Conservation (phyloP, 2,888 invertebrate species). For the Andrena bucephala region DNA sequence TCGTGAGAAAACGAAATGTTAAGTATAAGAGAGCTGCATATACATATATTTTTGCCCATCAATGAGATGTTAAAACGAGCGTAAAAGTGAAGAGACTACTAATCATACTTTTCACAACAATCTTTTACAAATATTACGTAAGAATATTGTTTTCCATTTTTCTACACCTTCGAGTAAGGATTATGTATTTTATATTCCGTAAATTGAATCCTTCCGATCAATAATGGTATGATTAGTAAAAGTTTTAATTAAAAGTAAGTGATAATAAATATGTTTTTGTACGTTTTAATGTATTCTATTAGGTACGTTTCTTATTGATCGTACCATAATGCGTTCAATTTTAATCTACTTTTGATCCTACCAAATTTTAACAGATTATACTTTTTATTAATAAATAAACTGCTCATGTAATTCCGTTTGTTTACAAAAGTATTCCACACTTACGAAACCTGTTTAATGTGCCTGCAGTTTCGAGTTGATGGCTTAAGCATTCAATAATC, state of each 20-base stretch:
- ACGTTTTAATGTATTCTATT: slow-evolving; percentile 39
- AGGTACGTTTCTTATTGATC: slow-evolving; percentile 45
- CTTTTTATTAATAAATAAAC: slow-evolving; percentile 5
- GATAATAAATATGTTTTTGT: slow-evolving; percentile 46
- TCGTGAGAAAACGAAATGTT: slow-evolving; percentile 3
- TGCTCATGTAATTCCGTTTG: slow-evolving; percentile 14
- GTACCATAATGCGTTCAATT: slow-evolving; percentile 9
- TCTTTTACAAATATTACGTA: slow-evolving; percentile 24
- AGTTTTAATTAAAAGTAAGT: slow-evolving; percentile 28
- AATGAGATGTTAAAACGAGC: background rate
- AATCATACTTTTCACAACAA: background rate
- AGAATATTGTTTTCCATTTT: slow-evolving; percentile 30
- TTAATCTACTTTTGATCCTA: slow-evolving; percentile 16
- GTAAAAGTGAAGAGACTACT: background rate
- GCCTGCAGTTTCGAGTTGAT: slow-evolving; percentile 12
- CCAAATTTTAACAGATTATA: slow-evolving; percentile 8
- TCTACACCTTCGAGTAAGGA: slow-evolving; percentile 8
- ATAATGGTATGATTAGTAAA: slow-evolving; percentile 24
- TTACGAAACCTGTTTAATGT: slow-evolving; percentile 13
- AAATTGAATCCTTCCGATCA: slow-evolving; percentile 21
- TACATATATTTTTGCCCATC: slow-evolving; percentile 21
- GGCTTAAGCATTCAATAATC: slow-evolving; percentile 11
- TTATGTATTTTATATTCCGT: slow-evolving; percentile 34
- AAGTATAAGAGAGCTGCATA: slow-evolving; percentile 3
- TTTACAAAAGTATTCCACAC: background rate